A percentile compares a stretch with the other conserved stretches of the same genome.
Conservation (phyloP, 2,113 vertebrate genomes). For the Carassius auratus region DNA sequence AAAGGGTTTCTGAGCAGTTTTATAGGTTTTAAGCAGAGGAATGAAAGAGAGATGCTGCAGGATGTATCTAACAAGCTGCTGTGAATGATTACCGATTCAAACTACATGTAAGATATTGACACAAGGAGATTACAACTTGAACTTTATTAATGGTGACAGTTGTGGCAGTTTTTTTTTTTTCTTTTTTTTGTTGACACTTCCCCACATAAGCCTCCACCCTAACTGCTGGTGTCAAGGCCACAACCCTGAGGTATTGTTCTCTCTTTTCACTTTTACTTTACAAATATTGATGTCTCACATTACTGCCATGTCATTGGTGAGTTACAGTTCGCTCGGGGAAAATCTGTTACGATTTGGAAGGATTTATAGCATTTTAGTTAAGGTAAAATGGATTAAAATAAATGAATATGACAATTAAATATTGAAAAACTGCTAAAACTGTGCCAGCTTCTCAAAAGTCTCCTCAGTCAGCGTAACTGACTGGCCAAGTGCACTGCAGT, state of each 20-base stretch:
- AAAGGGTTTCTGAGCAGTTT: neutral
- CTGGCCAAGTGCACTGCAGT: neutral
- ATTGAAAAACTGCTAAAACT: neutral
- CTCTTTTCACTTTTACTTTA: slow-evolving; percentile 2
- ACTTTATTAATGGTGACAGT: neutral
- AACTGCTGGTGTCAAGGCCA: neutral
- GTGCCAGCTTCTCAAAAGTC: too few relatives aligned
- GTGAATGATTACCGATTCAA: neutral
- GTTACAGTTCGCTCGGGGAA: neutral
- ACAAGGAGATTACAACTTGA: neutral
- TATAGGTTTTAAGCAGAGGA: neutral
- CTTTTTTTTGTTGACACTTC: neutral
- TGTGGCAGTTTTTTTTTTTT: neutral
- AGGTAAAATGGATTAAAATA: neutral
- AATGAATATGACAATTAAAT: neutral
- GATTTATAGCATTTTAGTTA: neutral
- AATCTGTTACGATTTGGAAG: neutral
- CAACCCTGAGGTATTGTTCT: neutral
- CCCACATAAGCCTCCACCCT: neutral
- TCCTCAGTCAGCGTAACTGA: neutral
- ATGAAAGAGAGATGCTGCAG: neutral
- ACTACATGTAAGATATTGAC: neutral
- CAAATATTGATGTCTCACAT: neutral
- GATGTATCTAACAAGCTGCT: neutral
- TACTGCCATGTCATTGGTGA: neutral